These are phyloP conservation scores for Phalacrocorax brasilianus DNA, from an alignment of 2,113 vertebrate species.

Conservation along the genomic window DNA sequence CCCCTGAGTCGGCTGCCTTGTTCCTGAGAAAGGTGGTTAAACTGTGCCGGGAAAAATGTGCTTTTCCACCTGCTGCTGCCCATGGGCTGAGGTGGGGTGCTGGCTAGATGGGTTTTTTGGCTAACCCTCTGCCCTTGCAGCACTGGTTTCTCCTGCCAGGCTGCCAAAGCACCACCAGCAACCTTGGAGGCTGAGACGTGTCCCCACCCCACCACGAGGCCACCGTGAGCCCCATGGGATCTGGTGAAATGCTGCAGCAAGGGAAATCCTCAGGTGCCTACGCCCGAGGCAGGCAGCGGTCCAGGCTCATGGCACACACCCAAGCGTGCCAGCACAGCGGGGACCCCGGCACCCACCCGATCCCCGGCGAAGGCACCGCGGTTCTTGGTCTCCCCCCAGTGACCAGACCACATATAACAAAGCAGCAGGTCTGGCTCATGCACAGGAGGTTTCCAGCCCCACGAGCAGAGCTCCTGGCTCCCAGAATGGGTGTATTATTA, in stretches of 20 bases:
- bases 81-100: neutral
- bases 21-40: neutral
- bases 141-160: neutral
- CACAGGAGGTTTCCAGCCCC: neutral
- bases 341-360: neutral
- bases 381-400: constrained; percentile 63
- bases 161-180: neutral
- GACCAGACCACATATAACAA: constrained; percentile 39
- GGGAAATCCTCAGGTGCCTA: neutral
- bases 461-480: neutral
- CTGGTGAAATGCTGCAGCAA: fast-evolving
- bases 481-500: neutral
- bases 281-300: fast-evolving
- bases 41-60: neutral
- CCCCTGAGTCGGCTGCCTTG: fast-evolving
- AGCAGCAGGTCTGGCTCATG: neutral
- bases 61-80: neutral
- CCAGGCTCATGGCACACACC: fast-evolving
- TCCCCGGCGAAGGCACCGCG: neutral
- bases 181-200: fast-evolving
- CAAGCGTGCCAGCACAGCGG: fast-evolving
- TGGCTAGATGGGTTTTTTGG: fast-evolving
- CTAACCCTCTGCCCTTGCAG: neutral
- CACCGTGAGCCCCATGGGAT: neutral
- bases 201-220: fast-evolving